A percentile compares a stretch with the other conserved stretches of the same genome.
These are phyloP conservation scores for Halocaridina rubra DNA, from an alignment of 2,888 invertebrate species.

Conservation along the genomic window DNA sequence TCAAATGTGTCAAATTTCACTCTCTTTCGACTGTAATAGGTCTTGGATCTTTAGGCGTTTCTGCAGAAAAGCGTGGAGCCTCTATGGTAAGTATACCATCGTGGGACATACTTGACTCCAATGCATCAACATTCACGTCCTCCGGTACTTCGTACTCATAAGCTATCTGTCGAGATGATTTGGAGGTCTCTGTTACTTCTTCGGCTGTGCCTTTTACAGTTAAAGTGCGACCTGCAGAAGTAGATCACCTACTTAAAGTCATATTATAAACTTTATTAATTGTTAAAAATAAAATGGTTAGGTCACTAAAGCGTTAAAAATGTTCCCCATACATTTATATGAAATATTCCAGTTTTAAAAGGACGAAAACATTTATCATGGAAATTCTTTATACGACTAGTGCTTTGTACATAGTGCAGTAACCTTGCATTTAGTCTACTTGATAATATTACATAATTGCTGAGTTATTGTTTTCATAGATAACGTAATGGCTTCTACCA, in stretches of 20 bases:
- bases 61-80: constrained; percentile 26
- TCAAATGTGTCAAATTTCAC: no score
- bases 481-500: no score
- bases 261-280: no score
- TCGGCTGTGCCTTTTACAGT: constrained; percentile 16
- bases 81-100: constrained; percentile 44
- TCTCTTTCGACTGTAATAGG: constrained; percentile 46
- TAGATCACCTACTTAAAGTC: no score
- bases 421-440: no score
- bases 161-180: background rate
- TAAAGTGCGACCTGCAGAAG: constrained; percentile 34
- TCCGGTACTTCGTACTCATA: constrained; percentile 37
- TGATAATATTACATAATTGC: no score
- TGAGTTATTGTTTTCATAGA: no score
- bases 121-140: constrained; percentile 26
- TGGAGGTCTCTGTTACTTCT: constrained; percentile 18
- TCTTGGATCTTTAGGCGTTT: constrained; percentile 38
- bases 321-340: background rate
- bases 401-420: no score
- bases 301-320: background rate
- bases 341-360: background rate
- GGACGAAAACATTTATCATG: background rate
- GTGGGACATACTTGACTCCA: constrained; percentile 47
- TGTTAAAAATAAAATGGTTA: background rate
- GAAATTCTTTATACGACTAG: background rate